Evolutionary conservation across 2,888 invertebrate genomes (phyloP), one percentile per base, ranked within the genome.

Genomic region (Tiliacea citrago): DNA sequence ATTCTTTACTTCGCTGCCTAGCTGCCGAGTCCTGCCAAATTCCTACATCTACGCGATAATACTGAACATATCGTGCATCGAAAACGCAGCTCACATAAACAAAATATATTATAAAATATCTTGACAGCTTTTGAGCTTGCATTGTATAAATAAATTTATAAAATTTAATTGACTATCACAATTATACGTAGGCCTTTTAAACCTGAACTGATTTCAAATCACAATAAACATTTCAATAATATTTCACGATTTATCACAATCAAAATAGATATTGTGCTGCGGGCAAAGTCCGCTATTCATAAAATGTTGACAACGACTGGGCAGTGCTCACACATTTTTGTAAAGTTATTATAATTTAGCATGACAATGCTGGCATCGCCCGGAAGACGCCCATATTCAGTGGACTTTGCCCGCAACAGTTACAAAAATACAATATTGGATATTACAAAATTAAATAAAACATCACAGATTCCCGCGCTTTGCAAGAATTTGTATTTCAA

Each of bases 121-220:
- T 73, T 75, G 85, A 84, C 76, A 84, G 83, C 82, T 85, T 77
- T 81, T 81, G 81, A 87, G 81, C 84, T 80, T 71, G 68, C 76
- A 72, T 79, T 82, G 76, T 80, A 82, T 77, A 82, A 84, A 83
- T 82, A 85, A 83, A 84, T 83, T 62, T 76, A 85, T 75, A 82
- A 79, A 77, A 81, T 81, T 85, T 79, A 82, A 82, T 85, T 87
- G 86, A 89, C 87, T 91, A 92, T 92, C 92, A 92, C 91, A 91
- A 86, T 78, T 68, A 82, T 86, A 83, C 16, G 61, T 79, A 87
- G 89, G 90, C 88, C 86, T 90, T 91, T 86, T 79, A 90, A 90
- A 89, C 90, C 90, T 84, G 74, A 83, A 82, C 82, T 75, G 84
- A 82, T 86, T 83, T 86, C 73, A 80, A 88, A 88, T 87, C 85